Conservation (phyloP, 2,797 vertebrate species). For the Varecia variegata region DNA sequence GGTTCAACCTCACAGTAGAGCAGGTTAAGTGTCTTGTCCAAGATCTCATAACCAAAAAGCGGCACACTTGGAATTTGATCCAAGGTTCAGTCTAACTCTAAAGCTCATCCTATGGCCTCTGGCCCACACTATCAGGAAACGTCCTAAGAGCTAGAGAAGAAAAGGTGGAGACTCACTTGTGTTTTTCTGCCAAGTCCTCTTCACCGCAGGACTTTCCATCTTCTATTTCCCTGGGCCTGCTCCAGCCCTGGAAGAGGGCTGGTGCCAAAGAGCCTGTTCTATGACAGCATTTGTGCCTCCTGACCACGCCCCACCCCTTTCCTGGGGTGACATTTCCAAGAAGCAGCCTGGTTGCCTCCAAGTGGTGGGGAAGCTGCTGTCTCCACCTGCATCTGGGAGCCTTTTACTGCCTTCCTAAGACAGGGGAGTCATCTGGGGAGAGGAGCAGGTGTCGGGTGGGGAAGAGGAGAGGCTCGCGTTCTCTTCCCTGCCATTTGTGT, state of each 20-base stretch:
- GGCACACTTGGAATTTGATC: not conserved
- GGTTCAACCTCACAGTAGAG: not conserved
- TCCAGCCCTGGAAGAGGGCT: not conserved
- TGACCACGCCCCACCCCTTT: not conserved
- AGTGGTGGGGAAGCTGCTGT: not conserved
- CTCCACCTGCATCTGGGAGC: not conserved
- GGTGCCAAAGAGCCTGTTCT: not conserved
- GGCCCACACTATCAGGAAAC: not conserved
- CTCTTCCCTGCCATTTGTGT: not conserved
- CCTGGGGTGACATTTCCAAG: not conserved
- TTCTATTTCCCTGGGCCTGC: not conserved
- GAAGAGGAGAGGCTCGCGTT: not conserved
- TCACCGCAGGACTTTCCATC: not conserved
- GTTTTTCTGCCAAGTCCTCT: not conserved
- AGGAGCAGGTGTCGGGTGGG: not conserved
- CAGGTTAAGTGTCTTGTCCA: not conserved
- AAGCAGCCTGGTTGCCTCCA: not conserved
- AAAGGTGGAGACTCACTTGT: not conserved
- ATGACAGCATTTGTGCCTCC: not conserved
- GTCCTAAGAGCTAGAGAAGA: not conserved
- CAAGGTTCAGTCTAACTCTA: not conserved
- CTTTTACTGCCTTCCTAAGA: not conserved
- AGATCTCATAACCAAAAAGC: not conserved
- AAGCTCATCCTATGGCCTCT: not conserved
- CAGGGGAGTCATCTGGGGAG: not conserved